Percentiles rank a stretch among this genome's conserved stretches.
phyloP scores from a whole-genome alignment of 2,888 invertebrate species.

The Dolichomitus sp. region DNA sequence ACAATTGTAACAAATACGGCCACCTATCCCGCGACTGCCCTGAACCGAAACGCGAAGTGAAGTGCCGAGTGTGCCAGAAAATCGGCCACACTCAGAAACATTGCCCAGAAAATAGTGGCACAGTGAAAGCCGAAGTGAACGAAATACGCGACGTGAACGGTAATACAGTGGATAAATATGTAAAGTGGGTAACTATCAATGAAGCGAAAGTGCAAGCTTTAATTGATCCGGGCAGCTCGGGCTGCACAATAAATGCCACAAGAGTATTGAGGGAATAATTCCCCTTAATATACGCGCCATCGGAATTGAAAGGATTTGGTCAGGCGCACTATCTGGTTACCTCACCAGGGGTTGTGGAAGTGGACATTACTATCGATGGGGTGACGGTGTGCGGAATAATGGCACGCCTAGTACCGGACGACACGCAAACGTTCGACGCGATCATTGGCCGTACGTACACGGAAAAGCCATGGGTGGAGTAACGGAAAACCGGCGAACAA shows the following conservation, averaged over 20 bases:
- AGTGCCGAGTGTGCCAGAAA: no score
- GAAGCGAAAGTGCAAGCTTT: no score
- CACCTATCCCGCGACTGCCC: no score
- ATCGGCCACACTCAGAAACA: no score
- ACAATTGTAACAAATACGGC: no score
- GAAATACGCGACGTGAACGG: no score
- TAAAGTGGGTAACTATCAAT: no score
- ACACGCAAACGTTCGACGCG: not conserved
- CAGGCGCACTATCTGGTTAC: not conserved
- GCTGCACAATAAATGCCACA: not conserved
- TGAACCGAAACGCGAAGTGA: no score
- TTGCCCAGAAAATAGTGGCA: no score
- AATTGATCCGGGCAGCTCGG: no score
- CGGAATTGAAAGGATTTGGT: not conserved
- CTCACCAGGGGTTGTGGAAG: not conserved
- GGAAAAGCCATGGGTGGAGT: not conserved
- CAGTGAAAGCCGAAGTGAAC: no score
- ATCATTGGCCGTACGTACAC: not conserved
- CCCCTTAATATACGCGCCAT: not conserved
- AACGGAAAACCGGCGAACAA: not conserved
- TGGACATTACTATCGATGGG: not conserved
- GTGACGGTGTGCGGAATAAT: not conserved
- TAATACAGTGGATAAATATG: no score
- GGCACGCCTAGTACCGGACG: not conserved
- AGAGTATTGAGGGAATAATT: not conserved